Evolutionary conservation across 2,888 invertebrate species (phyloP).

Genomic region (Ceraclea dissimilis): DNA sequence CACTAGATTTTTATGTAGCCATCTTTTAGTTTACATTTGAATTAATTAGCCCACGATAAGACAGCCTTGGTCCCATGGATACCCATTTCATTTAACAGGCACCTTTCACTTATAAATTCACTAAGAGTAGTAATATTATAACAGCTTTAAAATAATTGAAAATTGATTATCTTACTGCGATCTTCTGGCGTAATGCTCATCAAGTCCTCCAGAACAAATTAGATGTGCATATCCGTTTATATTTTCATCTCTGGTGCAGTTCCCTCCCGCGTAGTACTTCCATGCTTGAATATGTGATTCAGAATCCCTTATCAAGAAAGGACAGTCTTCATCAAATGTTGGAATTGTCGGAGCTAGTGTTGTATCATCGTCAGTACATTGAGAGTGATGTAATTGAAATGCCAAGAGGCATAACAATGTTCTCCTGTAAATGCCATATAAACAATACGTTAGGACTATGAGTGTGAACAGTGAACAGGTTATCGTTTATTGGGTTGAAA

Average conservation of each 20-base stretch:
- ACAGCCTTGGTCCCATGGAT: too few relatives aligned
- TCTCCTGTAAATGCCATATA: not conserved
- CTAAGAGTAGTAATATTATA: too few relatives aligned
- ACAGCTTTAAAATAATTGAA: too few relatives aligned
- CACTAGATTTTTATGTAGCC: too few relatives aligned
- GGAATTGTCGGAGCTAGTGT: not conserved
- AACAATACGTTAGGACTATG: too few relatives aligned
- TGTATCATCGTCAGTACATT: not conserved
- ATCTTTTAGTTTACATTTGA: too few relatives aligned
- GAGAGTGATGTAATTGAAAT: not conserved
- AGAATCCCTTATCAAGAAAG: not conserved
- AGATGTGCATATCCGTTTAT: not conserved
- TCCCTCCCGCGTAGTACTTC: slow-evolving; percentile 2
- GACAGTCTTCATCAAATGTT: not conserved
- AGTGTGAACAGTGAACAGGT: too few relatives aligned
- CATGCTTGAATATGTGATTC: not conserved
- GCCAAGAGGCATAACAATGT: not conserved
- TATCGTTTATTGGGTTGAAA: too few relatives aligned
- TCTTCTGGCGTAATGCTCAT: slow-evolving; percentile 1
- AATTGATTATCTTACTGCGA: not conserved
- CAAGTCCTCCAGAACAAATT: slow-evolving; percentile 1
- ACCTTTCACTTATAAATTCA: too few relatives aligned
- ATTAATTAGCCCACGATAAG: too few relatives aligned
- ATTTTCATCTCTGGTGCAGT: slow-evolving; percentile 2
- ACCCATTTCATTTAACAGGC: too few relatives aligned